Evolutionary conservation across 2,888 invertebrate species (phyloP).

Genomic region (Lypha dubia): DNA sequence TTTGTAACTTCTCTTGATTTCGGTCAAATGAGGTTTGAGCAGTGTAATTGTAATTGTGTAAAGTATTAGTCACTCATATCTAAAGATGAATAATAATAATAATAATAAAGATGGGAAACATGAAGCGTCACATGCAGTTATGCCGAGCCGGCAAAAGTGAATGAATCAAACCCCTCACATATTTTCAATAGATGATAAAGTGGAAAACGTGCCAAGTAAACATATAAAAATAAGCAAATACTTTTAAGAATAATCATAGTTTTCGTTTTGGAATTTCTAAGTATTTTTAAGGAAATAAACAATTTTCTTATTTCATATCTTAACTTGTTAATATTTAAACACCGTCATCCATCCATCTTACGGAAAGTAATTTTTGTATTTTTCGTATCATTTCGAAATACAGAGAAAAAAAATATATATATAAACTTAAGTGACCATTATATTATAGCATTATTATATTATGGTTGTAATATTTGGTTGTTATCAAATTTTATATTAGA

Average conservation of each 20-base stretch:
- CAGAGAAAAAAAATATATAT: not conserved
- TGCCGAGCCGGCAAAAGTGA: not conserved
- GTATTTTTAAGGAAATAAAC: conserved; percentile 15
- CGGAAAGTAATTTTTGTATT: not conserved
- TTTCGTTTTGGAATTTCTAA: conserved; percentile 5
- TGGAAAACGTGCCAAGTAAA: conserved; percentile 57
- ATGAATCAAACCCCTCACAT: conserved; percentile 15
- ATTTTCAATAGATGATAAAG: conserved; percentile 50
- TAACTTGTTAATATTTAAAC: conserved; percentile 1
- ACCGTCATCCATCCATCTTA: not conserved
- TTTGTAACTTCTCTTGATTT: not conserved
- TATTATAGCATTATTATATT: not conserved
- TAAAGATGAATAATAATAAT: not conserved
- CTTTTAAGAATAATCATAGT: not conserved
- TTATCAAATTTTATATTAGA: not conserved
- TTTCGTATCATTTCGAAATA: not conserved
- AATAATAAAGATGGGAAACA: conserved; percentile 20
- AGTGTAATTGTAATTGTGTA: conserved; percentile 35
- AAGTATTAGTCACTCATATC: conserved; percentile 38
- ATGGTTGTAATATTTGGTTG: not conserved
- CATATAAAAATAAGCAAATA: conserved; percentile 34
- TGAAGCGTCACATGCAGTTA: conserved; percentile 33
- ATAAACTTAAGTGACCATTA: not conserved
- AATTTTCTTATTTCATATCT: not conserved
- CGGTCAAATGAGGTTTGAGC: conserved; percentile 15